Conservation (phyloP, 1,140 invertebrate species). For the Druon quercuslanigerum region DNA sequence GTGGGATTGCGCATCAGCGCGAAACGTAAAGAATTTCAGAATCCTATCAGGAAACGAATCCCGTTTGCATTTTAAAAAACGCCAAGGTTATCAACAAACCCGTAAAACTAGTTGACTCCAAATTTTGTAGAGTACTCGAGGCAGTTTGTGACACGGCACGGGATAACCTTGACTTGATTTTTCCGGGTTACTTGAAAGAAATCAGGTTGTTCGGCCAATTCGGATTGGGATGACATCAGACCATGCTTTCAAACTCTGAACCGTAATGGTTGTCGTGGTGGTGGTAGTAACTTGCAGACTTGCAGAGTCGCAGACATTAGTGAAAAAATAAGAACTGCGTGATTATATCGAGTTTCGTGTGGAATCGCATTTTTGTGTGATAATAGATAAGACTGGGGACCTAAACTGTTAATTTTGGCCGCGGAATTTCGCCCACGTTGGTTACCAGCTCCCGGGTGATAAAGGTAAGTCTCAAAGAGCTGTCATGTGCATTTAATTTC, state of each 20-base stretch:
- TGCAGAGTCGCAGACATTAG: neutral
- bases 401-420: neutral
- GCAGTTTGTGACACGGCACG: neutral
- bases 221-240: neutral
- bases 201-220: neutral
- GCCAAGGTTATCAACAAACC: neutral
- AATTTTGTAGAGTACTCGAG: neutral
- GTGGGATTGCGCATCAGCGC: neutral
- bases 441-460: neutral
- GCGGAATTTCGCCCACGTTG: neutral
- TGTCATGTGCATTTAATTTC: constrained; percentile 26
- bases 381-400: constrained; percentile 10
- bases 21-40: neutral
- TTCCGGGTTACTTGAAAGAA: neutral
- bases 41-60: neutral
- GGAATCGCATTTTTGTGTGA: neutral
- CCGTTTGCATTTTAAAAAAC: neutral
- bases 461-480: neutral
- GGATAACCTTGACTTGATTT: neutral
- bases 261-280: neutral
- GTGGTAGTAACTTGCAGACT: neutral
- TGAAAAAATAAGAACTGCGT: neutral
- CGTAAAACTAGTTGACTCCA: neutral
- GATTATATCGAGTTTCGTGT: neutral
- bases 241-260: neutral